Base-by-base conservation (phyloP, 2,113 vertebrate species). In the Phyllostomus hastatus region DNA sequence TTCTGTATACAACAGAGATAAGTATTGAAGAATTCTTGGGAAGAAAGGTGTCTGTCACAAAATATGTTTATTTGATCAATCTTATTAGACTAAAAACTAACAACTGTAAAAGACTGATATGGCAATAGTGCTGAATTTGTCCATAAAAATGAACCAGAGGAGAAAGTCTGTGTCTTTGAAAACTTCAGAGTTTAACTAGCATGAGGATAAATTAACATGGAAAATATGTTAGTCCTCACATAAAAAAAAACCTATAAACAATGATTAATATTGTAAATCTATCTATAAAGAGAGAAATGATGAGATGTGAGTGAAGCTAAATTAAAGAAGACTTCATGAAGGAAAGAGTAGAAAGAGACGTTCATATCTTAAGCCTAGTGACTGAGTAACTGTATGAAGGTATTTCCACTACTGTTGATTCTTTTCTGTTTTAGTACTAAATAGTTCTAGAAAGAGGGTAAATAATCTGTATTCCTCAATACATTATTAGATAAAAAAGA, bases 311-410 rank as follows among this genome's bases (percentile, higher is more conserved):
- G n/a, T 12, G 15, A 94, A 92, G 48, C 12, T 82, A 93, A 95
- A n/a, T 80, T 73, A 97, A 95, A 59, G 57, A 50, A 24, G 50
- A 91, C 11, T 95, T 94, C 35, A 59, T 59, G 46, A 95, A 69
- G 16, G n/a, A 38, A 72, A 50, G 9, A 79, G 76, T 5, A 15
- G 67, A 95, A 88, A 26, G 22, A 50, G 41, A 46, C 3, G 54
- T 38, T 79, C 50, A 67, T 7, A 48, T 72, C 43, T 86, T 85
- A 54, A 95, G 52, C 75, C 38, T 38, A 83, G 24, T 6, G 35
- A 54, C 33, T 88, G 33, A 88, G 52, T 64, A 88, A 82, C 16
- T 75, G 19, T 35, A 87, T 15, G 20, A 90, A 26, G 5, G 43
- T 69, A 88, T 20, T 96, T 96, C 61, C 4, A 80, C 2, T 90